A percentile compares a stretch with the other conserved stretches of the same genome.
Evolutionary conservation across 1,140 invertebrate genomes (phyloP).

Genomic region (Drosophila tani): DNA sequence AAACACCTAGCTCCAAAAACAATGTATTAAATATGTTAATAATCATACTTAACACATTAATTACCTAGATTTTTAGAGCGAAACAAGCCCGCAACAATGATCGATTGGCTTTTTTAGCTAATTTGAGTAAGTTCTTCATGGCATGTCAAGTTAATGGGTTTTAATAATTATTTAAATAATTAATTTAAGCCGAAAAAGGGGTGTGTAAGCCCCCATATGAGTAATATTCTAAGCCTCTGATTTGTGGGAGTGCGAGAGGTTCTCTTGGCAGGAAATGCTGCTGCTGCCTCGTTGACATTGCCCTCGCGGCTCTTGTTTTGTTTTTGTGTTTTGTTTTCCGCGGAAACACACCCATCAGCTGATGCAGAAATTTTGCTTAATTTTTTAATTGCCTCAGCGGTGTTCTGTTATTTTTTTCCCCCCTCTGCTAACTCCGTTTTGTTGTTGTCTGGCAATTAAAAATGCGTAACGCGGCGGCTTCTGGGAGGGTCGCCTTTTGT

Average conservation of each 20-base stretch:
- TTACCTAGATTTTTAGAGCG: slow-evolving; percentile 15
- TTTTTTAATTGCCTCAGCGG: slow-evolving; percentile 70
- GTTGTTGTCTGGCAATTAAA: slow-evolving; percentile 72
- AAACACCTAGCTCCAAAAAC: slow-evolving; percentile 12
- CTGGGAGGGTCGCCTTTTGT: slow-evolving; percentile 57
- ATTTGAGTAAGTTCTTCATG: slow-evolving; percentile 6
- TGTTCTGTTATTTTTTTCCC: slow-evolving; percentile 16
- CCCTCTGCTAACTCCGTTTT: slow-evolving; percentile 11
- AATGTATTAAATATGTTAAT: slow-evolving; percentile 18
- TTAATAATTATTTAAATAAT: background rate
- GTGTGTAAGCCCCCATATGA: background rate
- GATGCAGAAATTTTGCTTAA: slow-evolving; percentile 67
- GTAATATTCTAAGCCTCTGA: background rate
- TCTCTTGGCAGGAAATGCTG: slow-evolving; percentile 58
- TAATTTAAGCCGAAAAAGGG: background rate
- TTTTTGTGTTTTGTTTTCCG: background rate
- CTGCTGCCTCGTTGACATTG: slow-evolving; percentile 68
- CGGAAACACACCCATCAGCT: slow-evolving; percentile 41
- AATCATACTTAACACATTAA: slow-evolving; percentile 14
- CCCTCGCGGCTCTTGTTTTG: slow-evolving; percentile 7
- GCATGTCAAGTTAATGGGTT: slow-evolving; percentile 14
- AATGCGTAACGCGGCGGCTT: slow-evolving; percentile 74
- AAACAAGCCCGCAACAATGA: background rate
- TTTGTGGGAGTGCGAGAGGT: background rate
- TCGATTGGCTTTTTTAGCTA: slow-evolving; percentile 13